These are phyloP conservation scores for Asteroscopus sphinx DNA, from an alignment of 2,888 invertebrate genomes.

Conservation along the genomic window DNA sequence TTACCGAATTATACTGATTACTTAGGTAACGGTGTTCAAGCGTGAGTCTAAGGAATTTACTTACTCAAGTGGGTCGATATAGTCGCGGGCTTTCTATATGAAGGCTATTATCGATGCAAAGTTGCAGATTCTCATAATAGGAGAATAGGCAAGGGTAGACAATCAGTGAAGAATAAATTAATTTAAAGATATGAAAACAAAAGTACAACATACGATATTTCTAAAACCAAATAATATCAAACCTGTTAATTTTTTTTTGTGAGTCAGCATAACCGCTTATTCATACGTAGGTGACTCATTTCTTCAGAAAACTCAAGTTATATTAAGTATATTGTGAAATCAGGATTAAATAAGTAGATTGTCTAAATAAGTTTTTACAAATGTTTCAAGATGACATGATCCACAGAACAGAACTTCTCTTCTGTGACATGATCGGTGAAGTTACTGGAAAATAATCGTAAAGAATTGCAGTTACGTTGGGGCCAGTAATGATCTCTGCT, in stretches of 20 bases:
- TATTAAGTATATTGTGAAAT: too few relatives aligned
- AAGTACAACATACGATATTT: too few relatives aligned
- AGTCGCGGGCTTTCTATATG: conserved; percentile 34
- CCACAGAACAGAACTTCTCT: too few relatives aligned
- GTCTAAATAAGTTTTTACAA: conserved; percentile 25
- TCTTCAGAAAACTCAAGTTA: conserved; percentile 2
- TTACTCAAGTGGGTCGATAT: conserved; percentile 34
- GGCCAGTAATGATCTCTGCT: conserved; percentile 35
- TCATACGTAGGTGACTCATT: not conserved
- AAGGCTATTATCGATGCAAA: conserved; percentile 14
- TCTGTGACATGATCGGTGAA: conserved; percentile 20
- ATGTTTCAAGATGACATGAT: conserved; percentile 18
- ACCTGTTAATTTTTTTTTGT: too few relatives aligned
- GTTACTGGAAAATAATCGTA: conserved; percentile 36
- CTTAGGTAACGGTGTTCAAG: conserved; percentile 33
- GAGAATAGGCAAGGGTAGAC: too few relatives aligned
- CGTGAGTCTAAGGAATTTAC: conserved; percentile 41
- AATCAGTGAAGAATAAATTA: too few relatives aligned
- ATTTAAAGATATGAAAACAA: too few relatives aligned
- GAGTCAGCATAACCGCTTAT: too few relatives aligned
- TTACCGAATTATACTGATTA: conserved; percentile 40
- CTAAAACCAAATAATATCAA: too few relatives aligned
- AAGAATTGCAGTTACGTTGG: conserved; percentile 32
- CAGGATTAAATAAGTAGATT: too few relatives aligned
- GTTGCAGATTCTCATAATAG: conserved; percentile 18